A percentile compares a stretch with the other conserved stretches of the same genome.
Evolutionary conservation across 2,113 vertebrate species (phyloP).

Genomic region (Heterotis niloticus): DNA sequence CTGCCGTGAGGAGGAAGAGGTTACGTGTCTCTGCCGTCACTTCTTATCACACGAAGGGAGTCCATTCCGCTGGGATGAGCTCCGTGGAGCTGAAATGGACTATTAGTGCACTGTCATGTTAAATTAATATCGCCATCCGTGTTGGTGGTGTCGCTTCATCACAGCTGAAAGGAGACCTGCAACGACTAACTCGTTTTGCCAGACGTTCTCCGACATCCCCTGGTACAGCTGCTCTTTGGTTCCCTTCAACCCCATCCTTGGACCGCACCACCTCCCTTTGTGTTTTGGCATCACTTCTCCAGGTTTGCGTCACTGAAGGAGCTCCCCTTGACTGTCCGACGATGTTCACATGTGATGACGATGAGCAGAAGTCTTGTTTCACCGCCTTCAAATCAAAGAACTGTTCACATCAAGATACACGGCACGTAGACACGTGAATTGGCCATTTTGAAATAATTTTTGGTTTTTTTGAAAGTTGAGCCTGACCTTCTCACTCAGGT

Average conservation of each 20-base stretch:
- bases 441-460: no score
- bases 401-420: no score
- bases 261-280: no score
- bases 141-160: conserved; percentile 58
- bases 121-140: conserved; percentile 71
- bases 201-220: conserved; percentile 45
- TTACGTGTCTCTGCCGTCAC: conserved; percentile 74
- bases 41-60: conserved; percentile 75
- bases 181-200: conserved; percentile 67
- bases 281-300: neutral
- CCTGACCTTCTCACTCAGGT: no score
- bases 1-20: conserved; percentile 78
- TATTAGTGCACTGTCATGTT: conserved; percentile 78
- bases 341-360: no score
- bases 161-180: conserved; percentile 59
- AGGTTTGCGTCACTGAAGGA: no score
- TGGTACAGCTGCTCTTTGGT: conserved; percentile 19
- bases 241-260: conserved; percentile 11
- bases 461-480: no score
- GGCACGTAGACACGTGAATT: no score
- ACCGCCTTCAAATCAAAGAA: no score
- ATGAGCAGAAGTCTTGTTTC: no score
- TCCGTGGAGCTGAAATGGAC: conserved; percentile 77
- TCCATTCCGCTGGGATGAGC: conserved; percentile 83
- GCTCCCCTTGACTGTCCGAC: no score